Evolutionary conservation across 2,888 invertebrate species (phyloP).

Genomic region (Pyrochroa serraticornis): DNA sequence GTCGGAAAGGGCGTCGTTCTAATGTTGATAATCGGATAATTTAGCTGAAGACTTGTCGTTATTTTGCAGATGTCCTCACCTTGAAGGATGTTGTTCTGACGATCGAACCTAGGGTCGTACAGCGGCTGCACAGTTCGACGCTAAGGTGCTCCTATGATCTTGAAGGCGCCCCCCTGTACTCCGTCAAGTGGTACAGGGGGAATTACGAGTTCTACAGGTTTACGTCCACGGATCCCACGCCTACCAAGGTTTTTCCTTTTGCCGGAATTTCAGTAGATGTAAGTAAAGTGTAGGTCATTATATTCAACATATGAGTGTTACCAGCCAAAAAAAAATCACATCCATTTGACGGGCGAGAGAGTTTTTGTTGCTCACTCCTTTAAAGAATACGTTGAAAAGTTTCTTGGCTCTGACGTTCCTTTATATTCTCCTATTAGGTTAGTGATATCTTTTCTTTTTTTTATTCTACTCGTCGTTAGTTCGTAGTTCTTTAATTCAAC

Average conservation of each 20-base stretch:
- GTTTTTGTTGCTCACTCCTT: too few relatives aligned
- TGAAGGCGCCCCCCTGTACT: conserved; percentile 77
- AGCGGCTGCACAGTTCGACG: conserved; percentile 70
- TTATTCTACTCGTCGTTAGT: too few relatives aligned
- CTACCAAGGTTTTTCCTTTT: conserved; percentile 74
- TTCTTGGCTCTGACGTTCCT: too few relatives aligned
- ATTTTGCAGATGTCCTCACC: conserved; percentile 65
- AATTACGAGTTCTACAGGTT: conserved; percentile 83
- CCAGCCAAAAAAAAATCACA: too few relatives aligned
- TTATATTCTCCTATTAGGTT: too few relatives aligned
- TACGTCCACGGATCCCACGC: conserved; percentile 76
- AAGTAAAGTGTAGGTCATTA: conserved; percentile 59
- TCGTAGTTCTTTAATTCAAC: too few relatives aligned
- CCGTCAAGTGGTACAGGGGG: conserved; percentile 88
- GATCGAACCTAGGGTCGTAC: conserved; percentile 73
- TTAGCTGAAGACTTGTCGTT: conserved; percentile 28
- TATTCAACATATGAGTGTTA: too few relatives aligned
- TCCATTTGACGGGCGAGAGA: too few relatives aligned
- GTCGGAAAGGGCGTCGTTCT: not conserved
- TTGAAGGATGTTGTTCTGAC: conserved; percentile 74
- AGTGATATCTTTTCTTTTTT: too few relatives aligned
- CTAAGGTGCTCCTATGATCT: conserved; percentile 79
- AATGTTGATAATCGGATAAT: not conserved
- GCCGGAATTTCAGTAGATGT: conserved; percentile 82
- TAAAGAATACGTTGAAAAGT: too few relatives aligned